phyloP scores from a whole-genome alignment of 1,140 invertebrate species.

The Papilio polyxenes region DNA sequence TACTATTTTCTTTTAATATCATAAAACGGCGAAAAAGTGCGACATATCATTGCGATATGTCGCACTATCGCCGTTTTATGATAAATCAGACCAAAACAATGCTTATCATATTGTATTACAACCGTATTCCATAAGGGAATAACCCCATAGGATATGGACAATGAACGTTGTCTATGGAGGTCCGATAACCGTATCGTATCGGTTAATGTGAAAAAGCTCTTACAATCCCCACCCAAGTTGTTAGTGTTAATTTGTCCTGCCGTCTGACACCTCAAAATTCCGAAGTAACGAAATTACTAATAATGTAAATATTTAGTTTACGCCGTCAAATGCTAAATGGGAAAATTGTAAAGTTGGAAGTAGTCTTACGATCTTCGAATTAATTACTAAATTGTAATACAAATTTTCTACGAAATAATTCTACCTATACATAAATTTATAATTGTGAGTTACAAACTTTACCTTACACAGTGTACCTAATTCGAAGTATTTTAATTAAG shows the following conservation, averaged over 20 bases:
- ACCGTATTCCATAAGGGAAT: not conserved
- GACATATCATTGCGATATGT: too few relatives aligned
- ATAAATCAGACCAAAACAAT: not conserved
- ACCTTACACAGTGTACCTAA: not conserved
- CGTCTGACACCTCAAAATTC: slow-evolving; percentile 22
- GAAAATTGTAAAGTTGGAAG: not conserved
- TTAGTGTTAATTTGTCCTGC: slow-evolving; percentile 12
- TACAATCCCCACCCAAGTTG: not conserved
- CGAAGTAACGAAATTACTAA: slow-evolving; percentile 5
- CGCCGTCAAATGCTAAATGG: slow-evolving; percentile 14
- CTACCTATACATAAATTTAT: not conserved
- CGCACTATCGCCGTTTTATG: too few relatives aligned
- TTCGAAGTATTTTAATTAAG: slow-evolving; percentile 4
- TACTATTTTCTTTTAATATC: too few relatives aligned
- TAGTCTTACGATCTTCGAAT: too few relatives aligned
- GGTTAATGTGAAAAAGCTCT: slow-evolving; percentile 21
- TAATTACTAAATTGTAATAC: too few relatives aligned
- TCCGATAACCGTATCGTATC: slow-evolving; percentile 3
- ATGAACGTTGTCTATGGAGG: not conserved
- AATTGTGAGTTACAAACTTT: not conserved
- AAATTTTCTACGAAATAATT: not conserved
- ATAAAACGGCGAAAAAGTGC: too few relatives aligned
- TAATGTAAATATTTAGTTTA: slow-evolving; percentile 7
- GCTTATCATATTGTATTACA: not conserved
- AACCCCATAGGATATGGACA: not conserved